Conservation (phyloP, 2,113 vertebrate genomes). For the Chiloscyllium plagiosum region DNA sequence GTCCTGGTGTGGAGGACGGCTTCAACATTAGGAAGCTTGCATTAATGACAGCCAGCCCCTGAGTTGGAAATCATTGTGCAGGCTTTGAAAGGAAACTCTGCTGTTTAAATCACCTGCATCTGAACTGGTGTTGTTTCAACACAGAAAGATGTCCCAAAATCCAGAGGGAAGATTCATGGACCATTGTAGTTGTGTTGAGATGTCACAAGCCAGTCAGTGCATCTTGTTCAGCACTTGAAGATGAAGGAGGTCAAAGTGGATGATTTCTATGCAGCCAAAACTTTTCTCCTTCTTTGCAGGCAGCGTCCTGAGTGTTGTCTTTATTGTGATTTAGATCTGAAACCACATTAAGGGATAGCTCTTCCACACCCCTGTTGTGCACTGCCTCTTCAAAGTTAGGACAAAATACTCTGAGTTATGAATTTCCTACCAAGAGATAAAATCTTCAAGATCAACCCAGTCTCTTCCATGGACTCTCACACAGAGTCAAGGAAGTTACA, state of each 20-base stretch:
- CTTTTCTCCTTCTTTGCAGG: too few relatives aligned
- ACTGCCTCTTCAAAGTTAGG: too few relatives aligned
- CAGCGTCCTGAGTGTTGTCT: too few relatives aligned
- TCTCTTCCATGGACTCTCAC: too few relatives aligned
- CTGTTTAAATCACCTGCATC: neutral
- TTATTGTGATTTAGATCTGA: too few relatives aligned
- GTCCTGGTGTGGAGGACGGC: too few relatives aligned
- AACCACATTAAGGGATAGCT: too few relatives aligned
- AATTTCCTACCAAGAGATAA: too few relatives aligned
- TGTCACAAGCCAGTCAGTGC: neutral
- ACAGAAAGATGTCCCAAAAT: neutral
- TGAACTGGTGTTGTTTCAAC: neutral
- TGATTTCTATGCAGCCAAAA: neutral
- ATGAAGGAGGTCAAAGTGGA: neutral
- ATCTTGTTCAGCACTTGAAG: neutral
- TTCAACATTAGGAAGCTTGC: neutral
- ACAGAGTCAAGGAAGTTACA: too few relatives aligned
- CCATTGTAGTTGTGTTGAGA: neutral
- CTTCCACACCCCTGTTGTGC: too few relatives aligned
- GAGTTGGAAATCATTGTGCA: neutral
- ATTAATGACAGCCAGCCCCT: neutral
- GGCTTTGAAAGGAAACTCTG: neutral
- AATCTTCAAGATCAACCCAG: too few relatives aligned
- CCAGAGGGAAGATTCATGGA: neutral
- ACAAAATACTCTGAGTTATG: too few relatives aligned